A percentile compares a stretch with the other conserved stretches of the same genome.
Evolutionary conservation across 2,888 invertebrate species (phyloP).

Genomic region (Cinara cedri): DNA sequence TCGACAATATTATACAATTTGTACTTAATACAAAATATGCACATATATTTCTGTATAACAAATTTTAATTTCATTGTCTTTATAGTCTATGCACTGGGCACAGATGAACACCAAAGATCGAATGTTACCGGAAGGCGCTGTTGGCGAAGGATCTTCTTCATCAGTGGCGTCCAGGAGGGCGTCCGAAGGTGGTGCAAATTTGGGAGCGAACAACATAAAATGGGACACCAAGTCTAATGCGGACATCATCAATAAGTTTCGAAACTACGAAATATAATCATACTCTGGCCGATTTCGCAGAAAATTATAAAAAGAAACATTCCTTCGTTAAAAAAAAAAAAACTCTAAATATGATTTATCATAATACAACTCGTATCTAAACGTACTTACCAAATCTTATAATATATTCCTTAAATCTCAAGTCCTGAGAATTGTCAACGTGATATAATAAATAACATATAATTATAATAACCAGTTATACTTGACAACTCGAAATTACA

Average conservation of each 20-base stretch:
- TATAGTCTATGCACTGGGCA: conserved; percentile 90
- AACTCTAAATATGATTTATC: background rate
- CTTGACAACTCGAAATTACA: conserved; percentile 12
- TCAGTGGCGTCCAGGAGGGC: conserved; percentile 71
- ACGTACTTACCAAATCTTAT: conserved; percentile 1
- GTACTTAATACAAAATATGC: no score
- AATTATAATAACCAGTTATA: background rate
- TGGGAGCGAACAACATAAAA: conserved; percentile 69
- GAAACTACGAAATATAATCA: conserved; percentile 88
- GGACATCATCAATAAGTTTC: conserved; percentile 84
- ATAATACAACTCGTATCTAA: background rate
- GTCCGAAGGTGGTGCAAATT: conserved; percentile 86
- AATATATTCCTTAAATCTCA: background rate
- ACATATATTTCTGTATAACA: no score
- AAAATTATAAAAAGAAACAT: background rate
- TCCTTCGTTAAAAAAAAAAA: conserved; percentile 23
- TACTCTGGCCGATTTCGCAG: background rate
- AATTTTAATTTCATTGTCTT: conserved; percentile 36
- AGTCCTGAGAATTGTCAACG: conserved; percentile 21
- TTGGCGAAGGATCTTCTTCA: conserved; percentile 64
- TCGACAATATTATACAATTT: no score
- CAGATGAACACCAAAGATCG: conserved; percentile 88
- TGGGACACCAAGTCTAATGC: conserved; percentile 79
- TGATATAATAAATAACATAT: background rate
- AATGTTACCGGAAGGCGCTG: conserved; percentile 71